Conservation (phyloP, 2,113 vertebrate genomes). For the Aptenodytes forsteri region DNA sequence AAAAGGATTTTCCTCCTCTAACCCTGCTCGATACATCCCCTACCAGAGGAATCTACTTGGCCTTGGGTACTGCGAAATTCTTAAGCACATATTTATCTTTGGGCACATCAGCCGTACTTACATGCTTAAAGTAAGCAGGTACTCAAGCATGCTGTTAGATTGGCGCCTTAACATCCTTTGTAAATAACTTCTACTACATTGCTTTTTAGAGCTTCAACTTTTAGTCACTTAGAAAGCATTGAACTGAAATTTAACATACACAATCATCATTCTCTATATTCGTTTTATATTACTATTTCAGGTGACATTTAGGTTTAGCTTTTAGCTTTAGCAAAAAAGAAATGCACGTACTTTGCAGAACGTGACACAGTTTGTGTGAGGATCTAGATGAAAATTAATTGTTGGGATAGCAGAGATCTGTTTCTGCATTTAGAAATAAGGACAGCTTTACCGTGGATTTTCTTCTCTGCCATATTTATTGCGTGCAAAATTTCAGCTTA, state of each 20-base stretch:
- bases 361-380: not conserved
- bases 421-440: constrained; percentile 22
- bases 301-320: not conserved
- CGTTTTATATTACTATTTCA: not conserved
- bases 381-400: not conserved
- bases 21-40: not conserved
- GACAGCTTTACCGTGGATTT: constrained; percentile 19
- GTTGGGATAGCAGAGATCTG: not conserved
- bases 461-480: not conserved
- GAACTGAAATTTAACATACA: not conserved
- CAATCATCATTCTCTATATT: not conserved
- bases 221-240: not conserved
- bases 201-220: constrained; percentile 32
- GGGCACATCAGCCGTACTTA: constrained; percentile 13
- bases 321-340: constrained; percentile 14
- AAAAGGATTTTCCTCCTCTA: not conserved
- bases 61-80: not conserved
- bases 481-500: constrained; percentile 23
- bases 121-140: not conserved
- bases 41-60: constrained; percentile 1
- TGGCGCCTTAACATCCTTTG: not conserved
- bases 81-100: constrained; percentile 22
- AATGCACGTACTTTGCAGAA: not conserved
- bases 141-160: not conserved
- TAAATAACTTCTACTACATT: not conserved